Evolutionary conservation across 92 coral and sea anemone species (phyloP).

Genomic region (Actinostola sp.): DNA sequence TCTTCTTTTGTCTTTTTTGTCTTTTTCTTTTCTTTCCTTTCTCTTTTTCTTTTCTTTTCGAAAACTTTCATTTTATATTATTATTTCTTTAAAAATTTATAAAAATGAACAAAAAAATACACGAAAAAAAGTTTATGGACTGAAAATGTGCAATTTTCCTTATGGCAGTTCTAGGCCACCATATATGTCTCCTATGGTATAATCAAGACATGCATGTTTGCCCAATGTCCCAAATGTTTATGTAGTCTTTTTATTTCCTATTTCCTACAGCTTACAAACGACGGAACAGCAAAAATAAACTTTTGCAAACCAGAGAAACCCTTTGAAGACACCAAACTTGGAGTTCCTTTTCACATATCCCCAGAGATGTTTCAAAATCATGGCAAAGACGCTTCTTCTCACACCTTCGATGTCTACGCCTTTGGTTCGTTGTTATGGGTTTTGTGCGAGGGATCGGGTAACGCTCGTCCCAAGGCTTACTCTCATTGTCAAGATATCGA

Average conservation of each 20-base stretch:
- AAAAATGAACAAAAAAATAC: too few relatives aligned
- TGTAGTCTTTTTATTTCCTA: background rate
- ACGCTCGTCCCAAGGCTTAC: slow-evolving; percentile 43
- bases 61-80: too few relatives aligned
- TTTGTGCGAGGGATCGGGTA: slow-evolving; percentile 66
- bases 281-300: slow-evolving; percentile 65
- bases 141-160: too few relatives aligned
- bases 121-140: too few relatives aligned
- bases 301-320: slow-evolving; percentile 66
- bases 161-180: too few relatives aligned
- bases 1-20: too few relatives aligned
- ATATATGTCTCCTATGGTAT: too few relatives aligned
- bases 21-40: too few relatives aligned
- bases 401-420: slow-evolving; percentile 57
- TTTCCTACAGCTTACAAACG: slow-evolving; percentile 30
- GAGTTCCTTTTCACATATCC: slow-evolving; percentile 60
- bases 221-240: background rate
- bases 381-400: background rate
- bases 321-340: slow-evolving; percentile 45
- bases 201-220: too few relatives aligned
- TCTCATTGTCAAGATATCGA: slow-evolving; percentile 31
- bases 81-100: too few relatives aligned
- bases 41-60: too few relatives aligned
- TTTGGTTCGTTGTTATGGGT: slow-evolving; percentile 69
- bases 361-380: slow-evolving; percentile 43